Percentiles rank a stretch among this genome's conserved stretches.
Evolutionary conservation across 2,888 invertebrate genomes (phyloP).

Genomic region (Colostygia pectinataria): DNA sequence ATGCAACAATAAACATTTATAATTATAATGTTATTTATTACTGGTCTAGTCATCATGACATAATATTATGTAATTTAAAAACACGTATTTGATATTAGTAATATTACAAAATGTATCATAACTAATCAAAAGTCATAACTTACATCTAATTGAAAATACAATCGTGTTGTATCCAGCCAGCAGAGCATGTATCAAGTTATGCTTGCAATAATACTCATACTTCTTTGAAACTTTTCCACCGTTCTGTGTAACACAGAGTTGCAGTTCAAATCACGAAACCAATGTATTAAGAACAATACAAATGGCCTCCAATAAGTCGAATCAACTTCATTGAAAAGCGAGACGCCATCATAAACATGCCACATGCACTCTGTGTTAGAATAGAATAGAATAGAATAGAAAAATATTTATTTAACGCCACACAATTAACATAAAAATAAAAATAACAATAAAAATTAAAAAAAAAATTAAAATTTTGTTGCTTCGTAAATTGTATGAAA

Average conservation of each 20-base stretch:
- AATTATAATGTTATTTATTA: no score
- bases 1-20: no score
- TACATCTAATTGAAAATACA: neutral
- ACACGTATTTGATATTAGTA: no score
- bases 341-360: constrained; percentile 48
- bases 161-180: constrained; percentile 3
- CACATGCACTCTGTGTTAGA: constrained; percentile 42
- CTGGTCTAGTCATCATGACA: no score
- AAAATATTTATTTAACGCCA: no score
- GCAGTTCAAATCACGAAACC: constrained; percentile 28
- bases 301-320: constrained; percentile 34
- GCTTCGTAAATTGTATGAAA: constrained; percentile 49
- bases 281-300: constrained; percentile 29
- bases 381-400: no score
- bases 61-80: no score
- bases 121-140: no score
- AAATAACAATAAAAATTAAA: no score
- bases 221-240: constrained; percentile 23
- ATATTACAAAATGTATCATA: no score
- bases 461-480: no score
- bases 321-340: constrained; percentile 38
- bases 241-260: constrained; percentile 28
- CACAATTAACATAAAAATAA: no score
- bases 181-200: constrained; percentile 23
- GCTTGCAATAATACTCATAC: constrained; percentile 19